These are phyloP conservation scores for Macaria notata DNA, from an alignment of 2,888 invertebrate species.

Conservation along the genomic window DNA sequence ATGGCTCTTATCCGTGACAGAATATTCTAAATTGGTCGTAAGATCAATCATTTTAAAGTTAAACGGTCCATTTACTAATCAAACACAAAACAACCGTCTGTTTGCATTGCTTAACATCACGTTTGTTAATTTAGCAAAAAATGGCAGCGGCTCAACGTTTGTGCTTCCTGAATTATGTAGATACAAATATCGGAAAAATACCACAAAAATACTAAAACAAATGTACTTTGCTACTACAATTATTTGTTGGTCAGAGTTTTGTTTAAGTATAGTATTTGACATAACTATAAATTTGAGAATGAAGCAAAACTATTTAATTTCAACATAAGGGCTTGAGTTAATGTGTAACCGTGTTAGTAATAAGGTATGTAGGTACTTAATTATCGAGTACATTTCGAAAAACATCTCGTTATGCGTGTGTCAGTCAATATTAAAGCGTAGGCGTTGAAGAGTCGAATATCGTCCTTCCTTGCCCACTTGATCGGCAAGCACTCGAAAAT, in stretches of 20 bases:
- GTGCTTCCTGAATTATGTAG: conserved; percentile 11
- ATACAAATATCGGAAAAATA: conserved; percentile 14
- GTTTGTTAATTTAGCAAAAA: conserved; percentile 12
- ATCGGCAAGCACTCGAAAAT: conserved; percentile 67
- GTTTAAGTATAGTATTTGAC: too few relatives aligned
- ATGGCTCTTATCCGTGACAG: conserved; percentile 29
- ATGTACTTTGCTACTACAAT: background rate
- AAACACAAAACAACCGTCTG: conserved; percentile 8
- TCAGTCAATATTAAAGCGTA: conserved; percentile 40
- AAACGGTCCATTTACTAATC: conserved; percentile 16
- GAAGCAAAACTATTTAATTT: too few relatives aligned
- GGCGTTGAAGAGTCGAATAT: conserved; percentile 50
- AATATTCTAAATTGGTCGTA: conserved; percentile 19
- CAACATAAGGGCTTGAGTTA: too few relatives aligned
- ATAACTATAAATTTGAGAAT: too few relatives aligned
- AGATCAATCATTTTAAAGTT: conserved; percentile 17
- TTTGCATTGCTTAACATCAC: conserved; percentile 13
- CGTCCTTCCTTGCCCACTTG: conserved; percentile 65
- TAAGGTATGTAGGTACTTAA: too few relatives aligned
- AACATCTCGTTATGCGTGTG: conserved; percentile 26
- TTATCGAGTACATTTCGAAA: too few relatives aligned
- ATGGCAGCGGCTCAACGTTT: conserved; percentile 13
- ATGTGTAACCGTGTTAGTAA: too few relatives aligned
- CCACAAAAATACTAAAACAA: background rate
- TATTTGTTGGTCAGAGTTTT: too few relatives aligned